Evolutionary conservation across 2,888 invertebrate species (phyloP).

Genomic region (Pseudococcus longispinus): DNA sequence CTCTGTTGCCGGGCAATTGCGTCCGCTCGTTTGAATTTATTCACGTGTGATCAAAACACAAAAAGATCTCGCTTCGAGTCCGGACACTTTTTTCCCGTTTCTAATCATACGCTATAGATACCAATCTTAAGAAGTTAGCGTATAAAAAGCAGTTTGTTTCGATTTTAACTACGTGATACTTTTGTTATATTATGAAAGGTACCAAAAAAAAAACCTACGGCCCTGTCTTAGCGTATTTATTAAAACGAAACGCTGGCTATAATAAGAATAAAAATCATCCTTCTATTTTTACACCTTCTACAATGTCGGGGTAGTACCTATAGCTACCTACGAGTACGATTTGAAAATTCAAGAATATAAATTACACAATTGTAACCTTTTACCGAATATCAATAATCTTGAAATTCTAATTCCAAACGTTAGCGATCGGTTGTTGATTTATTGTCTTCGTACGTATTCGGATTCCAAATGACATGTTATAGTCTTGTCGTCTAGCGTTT

Average conservation of each 20-base stretch:
- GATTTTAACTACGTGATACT: conserved; percentile 46
- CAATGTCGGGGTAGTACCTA: not conserved
- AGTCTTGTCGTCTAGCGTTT: not conserved
- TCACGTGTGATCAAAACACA: conserved; percentile 22
- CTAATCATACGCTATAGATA: conserved; percentile 35
- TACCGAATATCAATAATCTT: conserved; percentile 40
- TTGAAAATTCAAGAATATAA: conserved; percentile 34
- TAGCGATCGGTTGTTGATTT: conserved; percentile 6
- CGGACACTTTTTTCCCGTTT: conserved; percentile 37
- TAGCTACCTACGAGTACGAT: not conserved
- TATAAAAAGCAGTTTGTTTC: conserved; percentile 44
- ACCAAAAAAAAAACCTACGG: conserved; percentile 28
- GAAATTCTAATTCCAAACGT: not conserved
- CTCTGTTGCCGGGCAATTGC: not conserved
- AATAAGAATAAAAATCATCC: conserved; percentile 40
- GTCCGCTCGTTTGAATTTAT: conserved; percentile 3
- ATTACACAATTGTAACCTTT: conserved; percentile 35
- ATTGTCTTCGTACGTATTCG: not conserved
- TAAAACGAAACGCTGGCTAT: conserved; percentile 20
- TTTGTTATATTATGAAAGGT: conserved; percentile 36
- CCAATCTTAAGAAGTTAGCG: conserved; percentile 26
- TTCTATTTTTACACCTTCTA: conserved; percentile 36
- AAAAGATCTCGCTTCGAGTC: conserved; percentile 29
- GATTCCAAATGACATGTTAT: not conserved
- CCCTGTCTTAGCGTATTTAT: conserved; percentile 36